A percentile compares a stretch with the other conserved stretches of the same genome.
These are phyloP conservation scores for Lymantria monacha DNA, from an alignment of 2,888 invertebrate species.

Conservation along the genomic window DNA sequence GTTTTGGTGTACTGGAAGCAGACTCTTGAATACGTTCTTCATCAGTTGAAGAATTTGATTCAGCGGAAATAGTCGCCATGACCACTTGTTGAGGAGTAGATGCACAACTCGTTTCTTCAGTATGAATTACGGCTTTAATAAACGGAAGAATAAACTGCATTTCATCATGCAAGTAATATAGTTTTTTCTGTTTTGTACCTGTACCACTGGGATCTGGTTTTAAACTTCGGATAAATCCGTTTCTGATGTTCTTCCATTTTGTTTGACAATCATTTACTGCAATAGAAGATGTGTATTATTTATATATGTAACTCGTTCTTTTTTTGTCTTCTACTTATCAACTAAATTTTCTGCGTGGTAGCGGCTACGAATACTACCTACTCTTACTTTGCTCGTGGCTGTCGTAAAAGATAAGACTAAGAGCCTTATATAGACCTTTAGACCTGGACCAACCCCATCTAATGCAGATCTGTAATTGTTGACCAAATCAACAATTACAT, in stretches of 20 bases:
- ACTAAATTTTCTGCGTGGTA: no score
- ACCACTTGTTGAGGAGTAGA: background rate
- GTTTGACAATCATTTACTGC: constrained; percentile 5
- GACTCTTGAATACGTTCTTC: background rate
- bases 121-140: background rate
- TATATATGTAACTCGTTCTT: background rate
- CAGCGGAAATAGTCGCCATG: background rate
- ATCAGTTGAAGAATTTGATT: background rate
- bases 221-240: constrained; percentile 3
- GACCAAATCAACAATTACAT: no score
- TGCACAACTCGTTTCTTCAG: background rate
- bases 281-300: background rate
- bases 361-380: no score
- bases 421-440: no score
- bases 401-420: no score
- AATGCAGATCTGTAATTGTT: no score
- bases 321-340: no score
- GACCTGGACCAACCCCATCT: no score
- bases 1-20: background rate
- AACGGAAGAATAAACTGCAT: constrained; percentile 3
- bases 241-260: constrained; percentile 6
- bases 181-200: constrained; percentile 3
- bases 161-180: constrained; percentile 6
- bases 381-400: no score
- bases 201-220: constrained; percentile 6